Conservation (phyloP, 2,888 invertebrate genomes). For the Papilio elwesi region DNA sequence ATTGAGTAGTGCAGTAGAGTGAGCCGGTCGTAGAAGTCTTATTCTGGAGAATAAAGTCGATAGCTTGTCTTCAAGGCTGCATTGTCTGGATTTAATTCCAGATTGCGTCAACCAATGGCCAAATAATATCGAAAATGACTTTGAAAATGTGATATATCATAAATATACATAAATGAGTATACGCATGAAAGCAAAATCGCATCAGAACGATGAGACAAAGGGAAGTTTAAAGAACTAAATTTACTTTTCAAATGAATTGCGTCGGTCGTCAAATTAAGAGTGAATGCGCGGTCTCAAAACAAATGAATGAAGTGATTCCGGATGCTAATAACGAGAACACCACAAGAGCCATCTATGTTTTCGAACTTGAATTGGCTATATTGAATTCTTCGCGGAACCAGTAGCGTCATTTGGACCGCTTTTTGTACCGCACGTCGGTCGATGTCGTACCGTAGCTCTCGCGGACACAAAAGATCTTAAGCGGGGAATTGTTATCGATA, state of each 20-base stretch:
- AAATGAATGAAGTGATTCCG: slow-evolving; percentile 51
- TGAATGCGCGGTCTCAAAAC: slow-evolving; percentile 27
- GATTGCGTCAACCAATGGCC: not conserved
- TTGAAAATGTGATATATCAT: not conserved
- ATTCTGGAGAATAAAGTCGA: too few species aligned
- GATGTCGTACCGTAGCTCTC: slow-evolving; percentile 62
- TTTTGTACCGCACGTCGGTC: slow-evolving; percentile 62
- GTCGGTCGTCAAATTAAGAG: slow-evolving; percentile 10
- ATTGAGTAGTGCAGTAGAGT: too few species aligned
- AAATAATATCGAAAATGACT: not conserved
- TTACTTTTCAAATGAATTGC: slow-evolving; percentile 24
- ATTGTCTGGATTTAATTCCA: not conserved
- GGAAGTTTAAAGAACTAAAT: slow-evolving; percentile 5
- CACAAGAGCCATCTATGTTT: slow-evolving; percentile 44
- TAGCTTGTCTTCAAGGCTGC: too few species aligned
- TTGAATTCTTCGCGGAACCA: slow-evolving; percentile 75
- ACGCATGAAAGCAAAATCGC: not conserved
- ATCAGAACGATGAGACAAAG: not conserved
- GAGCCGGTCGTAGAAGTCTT: too few species aligned
- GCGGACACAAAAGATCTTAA: slow-evolving; percentile 60
- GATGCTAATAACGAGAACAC: slow-evolving; percentile 42
- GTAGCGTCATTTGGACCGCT: slow-evolving; percentile 63
- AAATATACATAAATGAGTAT: slow-evolving; percentile 2
- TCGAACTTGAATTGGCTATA: slow-evolving; percentile 48
- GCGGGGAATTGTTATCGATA: slow-evolving; percentile 65